Percentiles rank a stretch among this genome's conserved stretches.
Evolutionary conservation across 2,797 vertebrate species (phyloP).

Genomic region (Tenualosa ilisha): DNA sequence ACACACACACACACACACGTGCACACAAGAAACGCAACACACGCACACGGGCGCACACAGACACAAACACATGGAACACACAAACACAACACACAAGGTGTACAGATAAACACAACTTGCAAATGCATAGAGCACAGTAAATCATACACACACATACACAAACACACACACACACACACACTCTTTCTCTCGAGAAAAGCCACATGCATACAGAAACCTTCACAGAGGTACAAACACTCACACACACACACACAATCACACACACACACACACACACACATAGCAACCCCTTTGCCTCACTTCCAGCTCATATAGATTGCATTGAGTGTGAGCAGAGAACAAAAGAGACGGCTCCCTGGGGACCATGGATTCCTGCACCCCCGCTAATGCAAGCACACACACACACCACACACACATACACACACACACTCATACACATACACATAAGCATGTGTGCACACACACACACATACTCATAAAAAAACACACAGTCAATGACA

Average conservation of each 20-base stretch:
- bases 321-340: background rate
- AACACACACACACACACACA: background rate
- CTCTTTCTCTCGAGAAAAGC: background rate
- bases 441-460: background rate
- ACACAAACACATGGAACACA: background rate
- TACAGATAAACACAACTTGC: background rate
- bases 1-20: background rate
- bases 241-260: background rate
- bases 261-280: conserved; percentile 7
- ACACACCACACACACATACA: conserved; percentile 1
- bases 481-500: background rate
- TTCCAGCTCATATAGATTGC: background rate
- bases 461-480: background rate
- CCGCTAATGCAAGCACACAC: background rate
- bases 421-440: background rate
- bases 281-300: background rate
- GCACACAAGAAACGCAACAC: background rate
- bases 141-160: background rate
- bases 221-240: background rate
- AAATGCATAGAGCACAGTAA: background rate
- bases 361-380: background rate
- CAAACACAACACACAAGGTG: background rate
- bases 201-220: background rate
- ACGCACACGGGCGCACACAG: background rate
- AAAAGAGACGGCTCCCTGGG: background rate